Conservation (phyloP, 2,113 vertebrate species). For the Gambusia affinis region DNA sequence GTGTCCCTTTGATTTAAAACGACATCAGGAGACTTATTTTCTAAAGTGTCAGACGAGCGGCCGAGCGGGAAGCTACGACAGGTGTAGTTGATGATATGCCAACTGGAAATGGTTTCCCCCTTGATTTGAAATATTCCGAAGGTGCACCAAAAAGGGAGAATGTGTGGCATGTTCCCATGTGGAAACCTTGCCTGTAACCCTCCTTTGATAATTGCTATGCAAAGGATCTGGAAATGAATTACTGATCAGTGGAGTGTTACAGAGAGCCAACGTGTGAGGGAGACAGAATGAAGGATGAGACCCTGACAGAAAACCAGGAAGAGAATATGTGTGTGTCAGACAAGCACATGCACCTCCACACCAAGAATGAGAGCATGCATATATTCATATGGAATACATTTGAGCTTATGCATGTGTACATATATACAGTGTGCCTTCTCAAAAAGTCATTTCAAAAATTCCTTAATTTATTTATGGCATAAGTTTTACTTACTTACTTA, state of each 20-base stretch:
- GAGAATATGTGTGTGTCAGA: slow-evolving; percentile 39
- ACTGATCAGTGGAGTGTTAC: slow-evolving; percentile 87
- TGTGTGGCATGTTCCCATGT: slow-evolving; percentile 51
- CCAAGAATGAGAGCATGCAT: slow-evolving; percentile 5
- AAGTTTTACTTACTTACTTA: slow-evolving; percentile 6
- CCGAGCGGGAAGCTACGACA: slow-evolving; percentile 70
- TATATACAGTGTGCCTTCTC: background rate
- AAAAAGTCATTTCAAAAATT: slow-evolving; percentile 27
- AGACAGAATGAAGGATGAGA: slow-evolving; percentile 80
- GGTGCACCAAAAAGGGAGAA: slow-evolving; percentile 67
- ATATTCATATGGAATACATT: slow-evolving; percentile 16
- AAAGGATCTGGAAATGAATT: slow-evolving; percentile 86
- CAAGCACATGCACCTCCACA: slow-evolving; percentile 15
- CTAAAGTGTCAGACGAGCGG: slow-evolving; percentile 71
- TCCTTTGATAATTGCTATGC: slow-evolving; percentile 86
- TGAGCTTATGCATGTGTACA: background rate
- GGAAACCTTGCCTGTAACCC: slow-evolving; percentile 81
- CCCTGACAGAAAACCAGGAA: slow-evolving; percentile 53
- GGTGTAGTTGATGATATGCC: slow-evolving; percentile 77
- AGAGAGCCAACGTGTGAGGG: slow-evolving; percentile 79
- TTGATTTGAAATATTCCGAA: slow-evolving; percentile 73
- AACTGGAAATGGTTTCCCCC: slow-evolving; percentile 71
- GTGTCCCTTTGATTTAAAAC: slow-evolving; percentile 74
- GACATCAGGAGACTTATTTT: slow-evolving; percentile 73
- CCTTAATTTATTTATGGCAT: slow-evolving; percentile 2